Conservation (phyloP, 2,888 invertebrate species). For the Drosophila anceps region DNA sequence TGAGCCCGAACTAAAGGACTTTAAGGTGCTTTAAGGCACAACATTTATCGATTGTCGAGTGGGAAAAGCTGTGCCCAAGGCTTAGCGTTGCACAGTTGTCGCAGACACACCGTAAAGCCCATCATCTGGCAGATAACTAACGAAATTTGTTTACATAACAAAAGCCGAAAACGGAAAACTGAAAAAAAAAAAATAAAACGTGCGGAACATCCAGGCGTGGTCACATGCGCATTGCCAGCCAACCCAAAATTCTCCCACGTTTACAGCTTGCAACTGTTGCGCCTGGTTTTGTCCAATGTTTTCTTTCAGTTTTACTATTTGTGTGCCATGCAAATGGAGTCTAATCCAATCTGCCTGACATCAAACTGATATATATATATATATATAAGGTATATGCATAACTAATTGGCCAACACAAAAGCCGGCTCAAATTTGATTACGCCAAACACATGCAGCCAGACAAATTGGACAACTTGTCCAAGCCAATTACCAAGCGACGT, state of each 20-base stretch:
- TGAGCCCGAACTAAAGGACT: conserved; percentile 9
- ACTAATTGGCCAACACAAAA: conserved; percentile 55
- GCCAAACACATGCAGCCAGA: conserved; percentile 41
- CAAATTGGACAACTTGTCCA: conserved; percentile 63
- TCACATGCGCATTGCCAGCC: conserved; percentile 68
- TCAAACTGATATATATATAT: conserved; percentile 24
- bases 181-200: conserved; percentile 11
- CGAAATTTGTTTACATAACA: conserved; percentile 76
- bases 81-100: conserved; percentile 31
- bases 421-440: conserved; percentile 59
- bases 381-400: conserved; percentile 21
- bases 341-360: conserved; percentile 62
- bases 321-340: conserved; percentile 36
- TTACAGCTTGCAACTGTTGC: conserved; percentile 69
- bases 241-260: background rate
- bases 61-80: background rate
- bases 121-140: conserved; percentile 38
- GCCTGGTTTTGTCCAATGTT: conserved; percentile 26
- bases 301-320: conserved; percentile 7
- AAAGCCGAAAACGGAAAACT: conserved; percentile 26
- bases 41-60: conserved; percentile 36
- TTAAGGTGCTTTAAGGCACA: conserved; percentile 28
- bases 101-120: conserved; percentile 48
- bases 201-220: conserved; percentile 44
- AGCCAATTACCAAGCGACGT: conserved; percentile 42